A percentile compares a stretch with the other conserved stretches of the same genome.
Conservation (phyloP, 2,113 vertebrate genomes). For the Cepphus grylle region DNA sequence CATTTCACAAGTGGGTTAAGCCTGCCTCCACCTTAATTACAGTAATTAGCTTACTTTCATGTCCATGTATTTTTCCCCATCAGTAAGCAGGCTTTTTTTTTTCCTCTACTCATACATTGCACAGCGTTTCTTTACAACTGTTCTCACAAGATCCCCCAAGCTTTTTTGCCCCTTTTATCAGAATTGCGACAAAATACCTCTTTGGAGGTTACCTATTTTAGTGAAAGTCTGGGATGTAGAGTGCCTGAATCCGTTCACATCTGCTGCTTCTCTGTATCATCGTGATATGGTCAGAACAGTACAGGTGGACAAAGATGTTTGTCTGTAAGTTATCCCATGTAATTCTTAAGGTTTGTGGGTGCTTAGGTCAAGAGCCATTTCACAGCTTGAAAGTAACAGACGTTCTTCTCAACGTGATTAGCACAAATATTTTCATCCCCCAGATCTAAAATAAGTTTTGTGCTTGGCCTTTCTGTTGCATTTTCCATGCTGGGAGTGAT, state of each 20-base stretch:
- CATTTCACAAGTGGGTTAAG: background rate
- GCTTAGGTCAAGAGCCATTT: background rate
- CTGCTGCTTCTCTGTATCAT: background rate
- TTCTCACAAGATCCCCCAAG: too few relatives aligned
- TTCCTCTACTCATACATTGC: background rate
- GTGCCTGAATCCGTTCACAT: background rate
- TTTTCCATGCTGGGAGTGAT: rapidly evolving
- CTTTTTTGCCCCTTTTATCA: background rate
- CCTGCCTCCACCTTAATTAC: background rate
- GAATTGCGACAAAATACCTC: background rate
- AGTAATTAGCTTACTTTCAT: background rate
- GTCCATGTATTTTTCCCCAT: background rate
- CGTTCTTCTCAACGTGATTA: rapidly evolving
- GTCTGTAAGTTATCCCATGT: background rate
- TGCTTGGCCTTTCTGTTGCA: background rate
- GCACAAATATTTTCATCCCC: background rate
- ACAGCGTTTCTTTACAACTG: background rate
- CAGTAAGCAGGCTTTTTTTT: background rate
- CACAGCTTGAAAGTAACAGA: background rate
- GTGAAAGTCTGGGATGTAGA: background rate
- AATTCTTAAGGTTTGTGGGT: background rate
- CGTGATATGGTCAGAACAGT: background rate
- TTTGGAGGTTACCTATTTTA: background rate
- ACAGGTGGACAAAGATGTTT: background rate
- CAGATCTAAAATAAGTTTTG: background rate